These are phyloP conservation scores for Andricus quercusramuli DNA, from an alignment of 2,888 invertebrate genomes.

Conservation along the genomic window DNA sequence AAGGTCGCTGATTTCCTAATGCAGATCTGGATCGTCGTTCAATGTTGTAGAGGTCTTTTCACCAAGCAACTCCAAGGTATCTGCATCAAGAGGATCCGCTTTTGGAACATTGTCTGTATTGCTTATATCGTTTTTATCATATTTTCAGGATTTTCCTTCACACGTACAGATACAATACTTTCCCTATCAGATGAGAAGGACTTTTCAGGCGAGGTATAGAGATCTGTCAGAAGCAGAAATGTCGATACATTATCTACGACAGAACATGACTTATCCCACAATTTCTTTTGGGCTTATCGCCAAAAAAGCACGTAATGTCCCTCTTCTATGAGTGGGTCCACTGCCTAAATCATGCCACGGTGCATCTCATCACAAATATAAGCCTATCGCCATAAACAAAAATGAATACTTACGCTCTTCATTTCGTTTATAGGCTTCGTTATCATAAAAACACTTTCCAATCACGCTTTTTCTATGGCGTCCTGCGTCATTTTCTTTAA, in stretches of 20 bases:
- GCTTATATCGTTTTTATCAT: background rate
- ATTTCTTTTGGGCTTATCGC: too few species aligned
- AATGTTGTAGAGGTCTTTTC: background rate
- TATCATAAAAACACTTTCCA: too few species aligned
- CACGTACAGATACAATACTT: background rate
- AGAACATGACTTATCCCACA: background rate
- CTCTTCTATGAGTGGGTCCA: too few species aligned
- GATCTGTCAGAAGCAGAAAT: background rate
- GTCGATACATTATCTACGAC: background rate
- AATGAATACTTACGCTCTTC: background rate
- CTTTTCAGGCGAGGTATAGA: background rate
- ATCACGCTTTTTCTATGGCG: too few species aligned
- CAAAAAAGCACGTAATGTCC: too few species aligned
- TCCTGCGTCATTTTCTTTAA: too few species aligned
- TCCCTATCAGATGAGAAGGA: background rate
- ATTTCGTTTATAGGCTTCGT: too few species aligned
- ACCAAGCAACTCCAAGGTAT: background rate
- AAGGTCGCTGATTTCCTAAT: background rate
- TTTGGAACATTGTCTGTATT: background rate
- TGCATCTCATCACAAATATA: background rate
- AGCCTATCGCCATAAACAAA: background rate
- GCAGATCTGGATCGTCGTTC: background rate
- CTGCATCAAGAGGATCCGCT: background rate
- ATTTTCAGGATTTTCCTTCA: background rate
- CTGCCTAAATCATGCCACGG: too few species aligned